Conservation (phyloP, 2,888 invertebrate species). For the Xylota sylvarum region DNA sequence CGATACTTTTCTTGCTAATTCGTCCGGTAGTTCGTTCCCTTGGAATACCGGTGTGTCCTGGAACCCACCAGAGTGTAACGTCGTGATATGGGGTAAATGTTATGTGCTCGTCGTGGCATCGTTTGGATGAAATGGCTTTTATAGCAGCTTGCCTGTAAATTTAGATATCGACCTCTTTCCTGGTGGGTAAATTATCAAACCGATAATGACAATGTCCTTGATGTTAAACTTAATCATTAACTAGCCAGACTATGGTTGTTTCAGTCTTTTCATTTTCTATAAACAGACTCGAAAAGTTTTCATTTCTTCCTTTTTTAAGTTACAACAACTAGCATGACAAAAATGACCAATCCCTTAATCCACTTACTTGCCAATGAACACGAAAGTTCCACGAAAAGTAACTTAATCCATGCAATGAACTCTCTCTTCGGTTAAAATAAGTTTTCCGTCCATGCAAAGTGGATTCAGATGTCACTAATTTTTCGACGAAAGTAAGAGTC, state of each 20-base stretch:
- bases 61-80: too few relatives aligned
- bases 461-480: constrained; percentile 18
- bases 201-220: not conserved
- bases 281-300: not conserved
- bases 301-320: not conserved
- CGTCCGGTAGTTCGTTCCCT: too few relatives aligned
- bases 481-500: not conserved
- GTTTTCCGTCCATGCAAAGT: constrained; percentile 18
- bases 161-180: too few relatives aligned
- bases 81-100: too few relatives aligned
- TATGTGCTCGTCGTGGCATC: too few relatives aligned
- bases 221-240: not conserved
- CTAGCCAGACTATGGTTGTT: too few relatives aligned
- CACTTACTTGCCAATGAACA: not conserved
- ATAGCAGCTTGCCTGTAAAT: too few relatives aligned
- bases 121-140: too few relatives aligned
- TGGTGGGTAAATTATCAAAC: too few relatives aligned
- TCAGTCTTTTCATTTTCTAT: too few relatives aligned
- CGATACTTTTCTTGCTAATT: too few relatives aligned
- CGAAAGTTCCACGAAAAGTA: not conserved
- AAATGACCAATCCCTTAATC: constrained; percentile 1
- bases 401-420: constrained; percentile 4
- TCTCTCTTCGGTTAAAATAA: not conserved
- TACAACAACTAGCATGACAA: not conserved
- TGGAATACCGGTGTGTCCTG: too few relatives aligned